A percentile compares a stretch with the other conserved stretches of the same genome.
Evolutionary conservation across 2,113 vertebrate species (phyloP).

Genomic region (Gavialis gangeticus): DNA sequence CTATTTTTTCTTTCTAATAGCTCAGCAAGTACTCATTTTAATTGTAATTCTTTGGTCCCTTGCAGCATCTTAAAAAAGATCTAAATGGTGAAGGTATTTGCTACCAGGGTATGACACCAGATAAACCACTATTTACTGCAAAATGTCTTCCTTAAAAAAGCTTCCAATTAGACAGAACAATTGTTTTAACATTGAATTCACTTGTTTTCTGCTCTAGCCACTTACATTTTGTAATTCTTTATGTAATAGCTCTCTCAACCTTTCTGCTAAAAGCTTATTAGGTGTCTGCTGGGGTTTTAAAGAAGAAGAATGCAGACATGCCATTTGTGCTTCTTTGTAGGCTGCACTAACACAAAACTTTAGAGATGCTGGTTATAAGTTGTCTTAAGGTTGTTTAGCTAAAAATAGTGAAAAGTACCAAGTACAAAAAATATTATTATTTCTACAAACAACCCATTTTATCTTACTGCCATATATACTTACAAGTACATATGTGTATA

Average conservation of each 20-base stretch:
- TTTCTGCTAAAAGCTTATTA: not conserved
- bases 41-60: not conserved
- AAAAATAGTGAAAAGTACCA: not conserved
- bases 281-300: not conserved
- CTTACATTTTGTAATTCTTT: not conserved
- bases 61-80: not conserved
- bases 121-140: not conserved
- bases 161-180: not conserved
- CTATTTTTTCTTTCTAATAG: not conserved
- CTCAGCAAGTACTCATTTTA: not conserved
- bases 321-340: not conserved
- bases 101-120: not conserved
- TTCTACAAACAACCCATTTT: not conserved
- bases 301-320: not conserved
- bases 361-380: not conserved
- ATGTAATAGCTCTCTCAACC: not conserved
- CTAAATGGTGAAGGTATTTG: not conserved
- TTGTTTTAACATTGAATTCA: not conserved
- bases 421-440: not conserved
- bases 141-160: not conserved
- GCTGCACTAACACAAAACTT: not conserved
- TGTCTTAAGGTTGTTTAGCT: not conserved
- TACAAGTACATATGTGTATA: not conserved
- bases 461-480: not conserved
- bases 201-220: not conserved